Base-by-base conservation (phyloP, 2,113 vertebrate genomes). In the Suricata suricatta region DNA sequence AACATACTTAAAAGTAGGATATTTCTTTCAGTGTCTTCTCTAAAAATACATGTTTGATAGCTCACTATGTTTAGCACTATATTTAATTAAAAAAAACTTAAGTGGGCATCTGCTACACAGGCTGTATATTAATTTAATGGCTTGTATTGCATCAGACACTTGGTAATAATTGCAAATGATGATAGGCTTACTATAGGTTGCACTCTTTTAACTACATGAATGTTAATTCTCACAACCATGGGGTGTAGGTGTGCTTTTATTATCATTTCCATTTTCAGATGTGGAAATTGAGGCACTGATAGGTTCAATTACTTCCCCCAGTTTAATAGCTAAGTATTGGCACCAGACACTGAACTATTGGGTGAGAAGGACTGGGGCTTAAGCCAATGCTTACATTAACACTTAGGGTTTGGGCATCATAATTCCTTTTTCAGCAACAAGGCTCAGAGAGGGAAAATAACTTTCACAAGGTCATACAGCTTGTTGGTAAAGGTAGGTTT, bases 241-340 rank as follows among this genome's bases (percentile, higher is more conserved):
- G 33, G 57, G 91, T 38, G 29, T 72, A 79, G 50, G 33, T 57
- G 76, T 88, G 16, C 21, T 82, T 44, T 63, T 47, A 83, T 63
- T 80, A 92, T 71, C 23, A 89, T 52, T 95, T 90, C 33, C 7
- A 79, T 64, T 96, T 95, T 96, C 35, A 60, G 13, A 19, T 90
- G 50, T 52, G 66, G 84, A 90, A 95, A 88, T 21, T 77, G 84
- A 88, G 77, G 82, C 52, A 95, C 27, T 50, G 35, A 71, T 13
- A 81, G 31, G 29, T 93, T 74, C 38, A 94, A 7, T 74, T n/a
- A 71, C 29, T 74, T 89, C 13, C 13, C 63, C 54, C 69, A 84
- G 7, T 80, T 57, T 96, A 83, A 64, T 35, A 82, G 31, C 19
- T 71, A 71, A 47, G 17, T 44, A 17, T 81, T 88, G 84, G 52